Evolutionary conservation across 2,888 invertebrate species (phyloP), one percentile per base, ranked within the genome.

Genomic region (Drosophila heteroneura): DNA sequence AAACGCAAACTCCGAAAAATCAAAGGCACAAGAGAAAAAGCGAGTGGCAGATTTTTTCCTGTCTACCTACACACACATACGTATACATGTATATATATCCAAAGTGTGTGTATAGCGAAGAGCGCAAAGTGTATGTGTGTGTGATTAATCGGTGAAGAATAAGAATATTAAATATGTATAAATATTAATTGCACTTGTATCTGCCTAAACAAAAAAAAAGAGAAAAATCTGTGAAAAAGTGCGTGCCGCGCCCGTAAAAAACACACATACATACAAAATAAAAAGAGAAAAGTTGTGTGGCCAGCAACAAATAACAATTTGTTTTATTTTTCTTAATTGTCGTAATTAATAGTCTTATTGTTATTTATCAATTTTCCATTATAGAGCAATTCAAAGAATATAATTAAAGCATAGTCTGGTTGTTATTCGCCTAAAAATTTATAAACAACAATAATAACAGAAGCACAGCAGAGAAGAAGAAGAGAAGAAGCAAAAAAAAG

Each of bases 11-110:
- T 70, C 37, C 51, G 51, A 70, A 47, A 47, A 47, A 47, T 47
- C 47, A 47, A 70, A 69, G 58, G 60, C 53, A 70, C 70, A 67
- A 83, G 67, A 82, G 72, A 81, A 74, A 74, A 87, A 87, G 74
- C 87, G 90, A 85, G 85, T 82, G 81, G 88, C 85, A 85, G 90
- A 86, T 86, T 86, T 85, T 82, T 88, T 87, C 83, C 81, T 88
- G 90, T 85, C 90, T 85, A 85, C 85, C 90, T 87, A 87, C 76
- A 85, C 89, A 86, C 81, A 47, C 87, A 79, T 72, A 69, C 72
- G 71, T 70, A 82, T 74, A 76, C 73, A 73, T 72, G 74, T 51
- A 77, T 66, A 59, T 57, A 58, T 41, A 58, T 67, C 60, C 51
- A 57, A 44, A 58, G 72, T 22, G 47, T 57, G 83, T 83, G 70